Evolutionary conservation across 1,140 invertebrate genomes (phyloP).

Genomic region (Lepidurus arcticus): DNA sequence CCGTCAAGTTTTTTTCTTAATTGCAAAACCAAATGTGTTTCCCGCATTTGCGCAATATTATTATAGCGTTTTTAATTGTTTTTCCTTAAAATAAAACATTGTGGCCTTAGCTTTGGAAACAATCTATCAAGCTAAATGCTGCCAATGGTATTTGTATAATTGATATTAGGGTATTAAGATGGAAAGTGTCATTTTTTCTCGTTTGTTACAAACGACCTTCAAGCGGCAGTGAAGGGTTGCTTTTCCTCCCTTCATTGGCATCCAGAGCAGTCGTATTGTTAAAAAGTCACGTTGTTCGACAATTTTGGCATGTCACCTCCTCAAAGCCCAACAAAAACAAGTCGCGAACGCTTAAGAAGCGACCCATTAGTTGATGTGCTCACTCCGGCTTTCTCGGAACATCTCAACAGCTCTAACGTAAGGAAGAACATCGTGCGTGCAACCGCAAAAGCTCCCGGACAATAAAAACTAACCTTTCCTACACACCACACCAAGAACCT

Average conservation of each 20-base stretch:
- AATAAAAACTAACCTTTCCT: too few species aligned
- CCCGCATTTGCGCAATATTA: too few species aligned
- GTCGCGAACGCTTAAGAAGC: neutral
- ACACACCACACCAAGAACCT: too few species aligned
- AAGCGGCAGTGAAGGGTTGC: neutral
- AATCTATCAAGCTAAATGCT: neutral
- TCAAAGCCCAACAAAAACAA: neutral
- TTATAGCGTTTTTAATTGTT: too few species aligned
- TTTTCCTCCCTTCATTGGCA: neutral
- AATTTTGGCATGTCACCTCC: neutral
- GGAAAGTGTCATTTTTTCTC: neutral
- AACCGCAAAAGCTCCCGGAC: too few species aligned
- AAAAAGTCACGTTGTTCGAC: neutral
- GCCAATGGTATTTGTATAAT: neutral
- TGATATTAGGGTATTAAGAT: neutral
- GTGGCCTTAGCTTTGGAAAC: too few species aligned
- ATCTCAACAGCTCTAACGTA: neutral
- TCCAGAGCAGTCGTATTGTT: neutral
- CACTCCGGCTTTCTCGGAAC: neutral
- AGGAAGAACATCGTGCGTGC: neutral
- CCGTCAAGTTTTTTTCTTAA: too few species aligned
- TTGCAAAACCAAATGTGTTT: too few species aligned
- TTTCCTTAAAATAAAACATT: too few species aligned
- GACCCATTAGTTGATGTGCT: constrained; percentile 16
- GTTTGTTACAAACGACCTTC: neutral